phyloP scores from a whole-genome alignment of 2,797 vertebrate genomes.

The Silurus lanzhouensis region DNA sequence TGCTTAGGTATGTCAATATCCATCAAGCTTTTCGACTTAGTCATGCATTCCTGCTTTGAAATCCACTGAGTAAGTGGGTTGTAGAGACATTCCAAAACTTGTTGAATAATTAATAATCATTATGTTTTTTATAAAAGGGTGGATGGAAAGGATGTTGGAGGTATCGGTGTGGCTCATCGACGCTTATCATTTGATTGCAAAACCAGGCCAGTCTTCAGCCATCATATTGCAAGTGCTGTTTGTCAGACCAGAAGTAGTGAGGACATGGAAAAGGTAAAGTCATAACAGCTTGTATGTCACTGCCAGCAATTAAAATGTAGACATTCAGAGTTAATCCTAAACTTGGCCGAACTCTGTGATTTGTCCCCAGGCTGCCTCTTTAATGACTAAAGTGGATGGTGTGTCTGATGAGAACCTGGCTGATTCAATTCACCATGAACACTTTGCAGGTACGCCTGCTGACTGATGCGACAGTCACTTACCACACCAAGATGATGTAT shows the following conservation, averaged over 20 bases:
- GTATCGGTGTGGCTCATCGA: slow-evolving; percentile 79
- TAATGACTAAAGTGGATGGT: slow-evolving; percentile 75
- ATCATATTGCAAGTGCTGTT: slow-evolving; percentile 81
- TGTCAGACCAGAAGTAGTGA: slow-evolving; percentile 78
- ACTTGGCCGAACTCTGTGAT: slow-evolving; percentile 22
- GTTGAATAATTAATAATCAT: background rate
- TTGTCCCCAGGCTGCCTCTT: slow-evolving; percentile 71
- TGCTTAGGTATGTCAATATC: slow-evolving; percentile 29
- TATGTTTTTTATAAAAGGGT: slow-evolving; percentile 72
- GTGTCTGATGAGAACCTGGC: slow-evolving; percentile 85
- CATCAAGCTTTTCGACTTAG: slow-evolving; percentile 16
- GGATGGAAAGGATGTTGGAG: slow-evolving; percentile 86
- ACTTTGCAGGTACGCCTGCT: slow-evolving; percentile 82
- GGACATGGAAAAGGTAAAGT: slow-evolving; percentile 68
- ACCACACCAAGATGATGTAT: slow-evolving; percentile 34
- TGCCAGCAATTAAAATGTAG: background rate
- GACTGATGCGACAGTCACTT: slow-evolving; percentile 25
- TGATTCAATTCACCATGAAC: slow-evolving; percentile 80
- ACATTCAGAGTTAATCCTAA: background rate
- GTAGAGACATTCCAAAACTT: background rate
- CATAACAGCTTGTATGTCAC: background rate
- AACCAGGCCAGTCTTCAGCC: slow-evolving; percentile 73
- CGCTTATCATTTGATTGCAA: slow-evolving; percentile 82
- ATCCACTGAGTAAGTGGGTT: background rate
- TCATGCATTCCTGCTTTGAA: slow-evolving; percentile 9